Conservation (phyloP, 2,113 vertebrate species). For the Chloebia gouldiae region DNA sequence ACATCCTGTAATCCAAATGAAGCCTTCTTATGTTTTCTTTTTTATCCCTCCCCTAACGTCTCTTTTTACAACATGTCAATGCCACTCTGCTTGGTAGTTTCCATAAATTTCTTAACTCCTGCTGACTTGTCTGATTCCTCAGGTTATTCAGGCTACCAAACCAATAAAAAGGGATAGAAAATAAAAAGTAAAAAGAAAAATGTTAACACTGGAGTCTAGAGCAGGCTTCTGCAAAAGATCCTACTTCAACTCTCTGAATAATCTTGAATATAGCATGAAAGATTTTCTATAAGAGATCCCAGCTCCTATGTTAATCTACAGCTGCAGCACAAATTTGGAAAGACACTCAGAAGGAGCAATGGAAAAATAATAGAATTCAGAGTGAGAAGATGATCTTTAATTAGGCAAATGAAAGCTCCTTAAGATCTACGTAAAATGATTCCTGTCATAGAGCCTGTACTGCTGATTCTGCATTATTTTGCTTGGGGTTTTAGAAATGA, state of each 20-base stretch:
- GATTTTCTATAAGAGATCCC: neutral
- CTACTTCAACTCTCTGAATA: neutral
- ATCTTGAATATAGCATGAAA: neutral
- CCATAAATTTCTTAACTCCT: slow-evolving; percentile 10
- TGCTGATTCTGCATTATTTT: neutral
- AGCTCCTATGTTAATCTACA: neutral
- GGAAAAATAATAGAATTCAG: neutral
- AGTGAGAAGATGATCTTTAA: neutral
- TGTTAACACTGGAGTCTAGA: neutral
- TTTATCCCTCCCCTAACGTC: neutral
- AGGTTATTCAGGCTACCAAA: neutral
- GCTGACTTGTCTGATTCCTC: neutral
- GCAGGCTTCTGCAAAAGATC: neutral
- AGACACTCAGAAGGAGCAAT: neutral
- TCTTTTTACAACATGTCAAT: neutral
- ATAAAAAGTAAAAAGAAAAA: neutral
- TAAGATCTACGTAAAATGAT: neutral
- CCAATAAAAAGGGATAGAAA: neutral
- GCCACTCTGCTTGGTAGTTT: neutral
- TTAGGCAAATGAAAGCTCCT: neutral
- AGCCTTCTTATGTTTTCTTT: neutral
- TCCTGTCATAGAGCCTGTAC: neutral
- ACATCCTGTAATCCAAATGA: neutral
- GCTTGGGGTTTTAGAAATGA: neutral
- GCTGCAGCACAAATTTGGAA: neutral